Base-by-base conservation (phyloP, 2,797 vertebrate genomes). In the Varecia variegata region DNA sequence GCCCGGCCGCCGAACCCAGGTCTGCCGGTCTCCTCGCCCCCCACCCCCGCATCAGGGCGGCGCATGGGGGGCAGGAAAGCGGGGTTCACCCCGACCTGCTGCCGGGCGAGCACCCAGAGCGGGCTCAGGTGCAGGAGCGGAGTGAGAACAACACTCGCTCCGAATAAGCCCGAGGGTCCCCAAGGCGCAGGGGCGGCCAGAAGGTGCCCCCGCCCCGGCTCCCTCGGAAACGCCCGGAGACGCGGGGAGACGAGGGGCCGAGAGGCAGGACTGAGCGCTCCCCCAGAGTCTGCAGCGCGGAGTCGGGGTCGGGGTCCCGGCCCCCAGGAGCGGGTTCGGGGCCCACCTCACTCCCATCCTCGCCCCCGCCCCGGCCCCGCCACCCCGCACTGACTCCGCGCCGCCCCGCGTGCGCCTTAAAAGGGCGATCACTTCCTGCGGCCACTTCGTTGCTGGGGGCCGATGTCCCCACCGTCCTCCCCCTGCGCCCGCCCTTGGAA, bases 191-290 rank as follows among this genome's bases (percentile, higher is more conserved):
- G 80, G 20, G 54, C 17, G 17, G 35, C 54, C 54, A 8, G 23
- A 85, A n/a, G 47, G 23, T 88, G 82, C 65, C 79, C 27, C 62
- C 7, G 18, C 35, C 3, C 80, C 60, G 10, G 93, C 81, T 60
- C 92, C 47, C 96, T 82, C 32, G 79, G 54, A 79, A 93, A 43
- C 13, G 47, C 20, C 11, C n/a, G 43, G 43, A 45, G 43, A 45
- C 9, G 43, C 43, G 43, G 43, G 43, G 27, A 32, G 58, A 30
- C 27, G 2, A 27, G 2, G 27, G 27, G 17, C 50, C 17, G 6
- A 7, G 50, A 52, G 50, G 5, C 5, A 17, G 50, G 58, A 3
- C 23, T 27, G 6, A 3, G 76, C n/a, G 50, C 13, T 15, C 2
- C 38, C 25, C n/a, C 14, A 17, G 50, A 18, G 50, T 7, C 50